Base-by-base conservation (phyloP, 2,797 vertebrate genomes). In the Denticeps clupeoides region DNA sequence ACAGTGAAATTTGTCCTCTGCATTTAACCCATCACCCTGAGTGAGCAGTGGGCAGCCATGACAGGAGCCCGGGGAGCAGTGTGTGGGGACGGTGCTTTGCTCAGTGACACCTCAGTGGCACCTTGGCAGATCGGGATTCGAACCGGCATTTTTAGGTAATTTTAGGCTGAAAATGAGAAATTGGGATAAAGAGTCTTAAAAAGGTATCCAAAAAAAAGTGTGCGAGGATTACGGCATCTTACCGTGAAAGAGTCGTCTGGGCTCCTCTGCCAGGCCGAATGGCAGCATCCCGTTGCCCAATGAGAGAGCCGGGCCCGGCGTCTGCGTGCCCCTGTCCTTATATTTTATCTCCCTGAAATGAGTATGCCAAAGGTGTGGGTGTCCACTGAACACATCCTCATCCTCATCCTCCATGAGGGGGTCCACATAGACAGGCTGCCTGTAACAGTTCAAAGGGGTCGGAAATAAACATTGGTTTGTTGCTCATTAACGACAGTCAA, bases 361-460 rank as follows among this genome's bases (percentile, higher is more conserved):
- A 55, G 73, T 71, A 63, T 53, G 69, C 75, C 79, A 81, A 71
- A 37, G 62, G 56, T 47, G 51, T 40, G 68, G 60, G 60, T 73
- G 70, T 42, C 73, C 67, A 73, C 69, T 71, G 63, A 81, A 82
- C 64, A 86, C 83, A 80, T 83, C 83, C 50, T 86, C 84, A 65
- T 87, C 83, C 60, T 85, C 83, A 69, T 86, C 83, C 51, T 85
- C 84, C 84, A 85, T 87, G 55, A 72, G 80, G 65, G 45, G 72
- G 55, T 56, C 43, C 67, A 76, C 53, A 38, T 23, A 51, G 53
- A 56, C 51, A 64, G 57, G 59, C 70, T 62, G 54, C 68, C 77
- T 78, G 44, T 7, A n/a, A 21, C 2, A 35, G 38, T 38, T 38
- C 55, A 58, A 63, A 63, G 41, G 37, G 61, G 55, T n/a, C n/a